Conservation (phyloP, 2,797 vertebrate genomes). For the Eutrigla gurnardus region DNA sequence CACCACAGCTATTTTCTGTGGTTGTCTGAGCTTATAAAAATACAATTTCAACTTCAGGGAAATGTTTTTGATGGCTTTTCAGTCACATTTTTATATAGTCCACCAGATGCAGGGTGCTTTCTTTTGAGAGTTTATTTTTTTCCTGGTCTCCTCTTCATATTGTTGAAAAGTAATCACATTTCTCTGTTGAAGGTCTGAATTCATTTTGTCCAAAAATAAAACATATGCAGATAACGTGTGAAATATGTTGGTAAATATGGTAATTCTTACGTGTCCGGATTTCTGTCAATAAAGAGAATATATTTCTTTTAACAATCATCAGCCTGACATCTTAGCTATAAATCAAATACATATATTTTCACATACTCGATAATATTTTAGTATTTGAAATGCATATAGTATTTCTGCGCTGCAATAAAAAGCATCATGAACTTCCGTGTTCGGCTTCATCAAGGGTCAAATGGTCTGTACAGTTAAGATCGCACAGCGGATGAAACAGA, state of each 20-base stretch:
- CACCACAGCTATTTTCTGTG: slow-evolving; percentile 79
- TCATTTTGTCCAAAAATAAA: slow-evolving; percentile 27
- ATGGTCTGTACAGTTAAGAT: slow-evolving; percentile 24
- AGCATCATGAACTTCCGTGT: slow-evolving; percentile 27
- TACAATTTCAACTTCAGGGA: slow-evolving; percentile 78
- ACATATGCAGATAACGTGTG: slow-evolving; percentile 1
- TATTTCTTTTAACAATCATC: neutral
- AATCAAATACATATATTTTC: neutral
- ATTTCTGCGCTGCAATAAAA: slow-evolving; percentile 31
- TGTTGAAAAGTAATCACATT: slow-evolving; percentile 63
- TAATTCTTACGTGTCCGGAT: neutral
- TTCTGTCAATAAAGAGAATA: neutral
- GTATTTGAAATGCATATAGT: neutral
- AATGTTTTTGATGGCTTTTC: slow-evolving; percentile 78
- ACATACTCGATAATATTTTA: neutral
- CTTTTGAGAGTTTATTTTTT: slow-evolving; percentile 57
- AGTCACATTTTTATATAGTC: slow-evolving; percentile 67
- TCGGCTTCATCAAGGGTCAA: slow-evolving; percentile 39
- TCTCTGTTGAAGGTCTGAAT: slow-evolving; percentile 18
- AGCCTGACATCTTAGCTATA: neutral
- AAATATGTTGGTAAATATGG: neutral
- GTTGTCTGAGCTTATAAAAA: slow-evolving; percentile 81
- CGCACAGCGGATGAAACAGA: slow-evolving; percentile 61
- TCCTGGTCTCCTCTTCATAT: slow-evolving; percentile 45
- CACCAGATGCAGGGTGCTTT: slow-evolving; percentile 57